These are phyloP conservation scores for Cremastinae sp. DNA, from an alignment of 2,888 invertebrate species.

Conservation along the genomic window DNA sequence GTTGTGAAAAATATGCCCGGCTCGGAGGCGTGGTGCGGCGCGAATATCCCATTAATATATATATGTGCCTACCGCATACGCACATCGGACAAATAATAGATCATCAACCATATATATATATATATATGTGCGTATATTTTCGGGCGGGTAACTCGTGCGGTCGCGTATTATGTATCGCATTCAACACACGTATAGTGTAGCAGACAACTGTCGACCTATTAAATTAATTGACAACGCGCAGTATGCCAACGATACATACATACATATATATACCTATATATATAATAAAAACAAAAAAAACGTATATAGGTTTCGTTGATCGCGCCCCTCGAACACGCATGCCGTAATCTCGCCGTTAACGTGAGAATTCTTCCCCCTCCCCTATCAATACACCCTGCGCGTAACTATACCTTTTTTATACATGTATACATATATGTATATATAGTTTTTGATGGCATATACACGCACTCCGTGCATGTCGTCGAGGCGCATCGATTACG, in stretches of 20 bases:
- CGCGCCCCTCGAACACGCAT: constrained; percentile 1
- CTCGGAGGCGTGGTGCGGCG: too few species aligned
- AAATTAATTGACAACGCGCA: constrained; percentile 79
- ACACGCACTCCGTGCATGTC: too few species aligned
- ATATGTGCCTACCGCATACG: background rate
- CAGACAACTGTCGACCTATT: constrained; percentile 79
- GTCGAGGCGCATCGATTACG: constrained; percentile 63
- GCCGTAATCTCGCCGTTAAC: constrained; percentile 4
- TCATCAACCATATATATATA: background rate
- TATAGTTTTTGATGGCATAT: too few species aligned
- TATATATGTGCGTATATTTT: background rate
- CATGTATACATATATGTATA: too few species aligned
- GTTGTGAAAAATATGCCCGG: too few species aligned
- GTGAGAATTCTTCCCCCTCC: constrained; percentile 1
- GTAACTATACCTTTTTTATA: too few species aligned
- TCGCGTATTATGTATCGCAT: too few species aligned
- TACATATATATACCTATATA: constrained; percentile 72
- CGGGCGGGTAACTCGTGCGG: constrained; percentile 29
- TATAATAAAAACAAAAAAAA: constrained; percentile 49
- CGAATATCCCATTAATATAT: too few species aligned
- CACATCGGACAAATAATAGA: background rate
- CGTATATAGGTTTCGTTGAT: background rate
- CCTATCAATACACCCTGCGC: too few species aligned
- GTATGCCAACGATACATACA: too few species aligned
- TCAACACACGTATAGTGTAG: too few species aligned